Evolutionary conservation across 2,797 vertebrate genomes (phyloP).

Genomic region (Clarias pachynema): DNA sequence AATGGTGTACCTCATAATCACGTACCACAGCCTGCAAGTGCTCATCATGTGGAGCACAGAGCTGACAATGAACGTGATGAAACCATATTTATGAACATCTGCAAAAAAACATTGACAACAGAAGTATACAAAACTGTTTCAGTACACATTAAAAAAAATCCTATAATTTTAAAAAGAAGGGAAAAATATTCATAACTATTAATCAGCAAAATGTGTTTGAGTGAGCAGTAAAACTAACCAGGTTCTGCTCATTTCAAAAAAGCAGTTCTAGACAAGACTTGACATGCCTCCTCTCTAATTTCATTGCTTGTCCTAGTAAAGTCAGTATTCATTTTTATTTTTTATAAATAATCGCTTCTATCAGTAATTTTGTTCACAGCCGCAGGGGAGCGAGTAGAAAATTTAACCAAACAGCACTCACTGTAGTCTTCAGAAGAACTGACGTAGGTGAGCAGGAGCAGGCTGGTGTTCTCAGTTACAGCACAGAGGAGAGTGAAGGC

Average conservation of each 20-base stretch:
- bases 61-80: constrained; percentile 82
- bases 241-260: not conserved
- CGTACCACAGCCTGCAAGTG: constrained; percentile 86
- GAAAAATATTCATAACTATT: not conserved
- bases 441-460: constrained; percentile 91
- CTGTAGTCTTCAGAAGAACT: constrained; percentile 89
- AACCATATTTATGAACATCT: constrained; percentile 87
- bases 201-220: not conserved
- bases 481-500: constrained; percentile 75
- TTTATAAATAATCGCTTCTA: no score
- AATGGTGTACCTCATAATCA: constrained; percentile 78
- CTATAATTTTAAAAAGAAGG: not conserved
- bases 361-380: not conserved
- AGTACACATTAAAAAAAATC: not conserved
- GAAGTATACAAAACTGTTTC: not conserved
- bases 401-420: constrained; percentile 58
- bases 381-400: not conserved
- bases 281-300: not conserved
- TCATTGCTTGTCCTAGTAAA: not conserved
- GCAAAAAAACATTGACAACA: constrained; percentile 19
- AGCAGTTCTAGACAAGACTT: not conserved
- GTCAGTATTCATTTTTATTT: no score
- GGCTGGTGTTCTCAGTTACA: constrained; percentile 81
- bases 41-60: constrained; percentile 88
- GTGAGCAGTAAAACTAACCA: not conserved